Base-by-base conservation (phyloP, 2,797 vertebrate genomes). In the Gambusia yucatana region DNA sequence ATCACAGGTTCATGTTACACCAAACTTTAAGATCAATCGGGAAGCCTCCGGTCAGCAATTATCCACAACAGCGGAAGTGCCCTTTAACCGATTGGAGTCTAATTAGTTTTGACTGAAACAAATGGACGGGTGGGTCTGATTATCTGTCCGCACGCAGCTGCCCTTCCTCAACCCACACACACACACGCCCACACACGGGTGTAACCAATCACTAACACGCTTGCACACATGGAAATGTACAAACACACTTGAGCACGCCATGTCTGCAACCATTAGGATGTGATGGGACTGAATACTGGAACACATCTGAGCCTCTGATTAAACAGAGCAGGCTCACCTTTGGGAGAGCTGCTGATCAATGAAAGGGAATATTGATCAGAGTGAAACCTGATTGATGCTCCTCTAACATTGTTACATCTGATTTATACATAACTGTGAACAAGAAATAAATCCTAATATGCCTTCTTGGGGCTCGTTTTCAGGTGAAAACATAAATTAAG, bases 51-150 rank as follows among this genome's bases (percentile, higher is more conserved):
- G 81, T 88, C 85, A 10, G 72, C 78, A 83, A 92, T 88, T 87
- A 91, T 57, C 78, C 78, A 52, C 74, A 81, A 77, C 41, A 57
- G 74, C 71, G 65, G 52, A 90, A 84, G 76, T 86, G 84, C 73
- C 80, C 89, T 90, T 92, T 91, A 89, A 88, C 78, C 39, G 82
- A 89, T 77, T 84, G 82, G 73, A 91, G 74, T 76, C 85, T 92
- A 83, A 93, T 90, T 87, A 41, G 16, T 84, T 90, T 78, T 86
- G 89, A 91, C 88, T 80, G 86, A 46, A 82, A 81, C 89, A 88
- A 93, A 92, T 81, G 82, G 85, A 84, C 41, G 63, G 70, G 78
- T 52, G 82, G 81, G 79, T 84, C 83, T 82, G 79, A 91, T 92
- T 89, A 88, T 86, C 79, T 83, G 73, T 76, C 43, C 10, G 80